Base-by-base conservation (phyloP, 2,113 vertebrate genomes). In the Toxotes chatareus region DNA sequence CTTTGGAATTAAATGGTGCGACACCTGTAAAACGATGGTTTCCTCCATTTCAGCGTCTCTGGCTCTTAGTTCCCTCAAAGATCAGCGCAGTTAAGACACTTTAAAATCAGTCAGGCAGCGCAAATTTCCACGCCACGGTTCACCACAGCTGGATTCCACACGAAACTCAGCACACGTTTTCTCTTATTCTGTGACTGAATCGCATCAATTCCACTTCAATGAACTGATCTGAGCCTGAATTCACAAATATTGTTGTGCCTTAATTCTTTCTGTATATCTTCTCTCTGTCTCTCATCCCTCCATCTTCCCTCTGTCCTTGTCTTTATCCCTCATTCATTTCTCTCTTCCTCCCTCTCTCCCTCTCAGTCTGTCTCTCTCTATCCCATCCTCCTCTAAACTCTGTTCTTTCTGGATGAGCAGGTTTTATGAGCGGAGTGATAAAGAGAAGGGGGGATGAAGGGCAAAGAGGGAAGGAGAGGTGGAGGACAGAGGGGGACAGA, bases 361-460 rank as follows among this genome's bases (percentile, higher is more conserved):
- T 34, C 61, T 36, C 40, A 81, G 32, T 53, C 71, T 59, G 73
- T 56, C 67, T 80, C 82, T 64, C 57, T 62, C 82, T 64, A 78
- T 36, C 85, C 70, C 87, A 67, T 81, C 86, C 88, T 88, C 88
- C 87, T 89, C 84, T 90, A 87, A 87, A 85, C 79, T 89, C 90
- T 86, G 91, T 91, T 93, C 91, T 92, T 90, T 93, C 91, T 92
- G 91, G 91, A 92, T 93, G 93, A 93, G 88, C 90, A 84, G 90
- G 60, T 93, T 93, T 93, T 93, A 93, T 87, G 90, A 92, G 90
- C 34, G 31, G 84, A 87, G 88, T 93, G 92, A 93, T 93, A 90
- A 93, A 92, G 91, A 85, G 91, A 89, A 86, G 89, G 88, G 73
- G 80, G 89, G 89, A 91, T 92, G 91, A 93, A 93, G 90, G 90